Evolutionary conservation across 2,113 vertebrate genomes (phyloP), one percentile per base, ranked within the genome.

Genomic region (Egretta garzetta): DNA sequence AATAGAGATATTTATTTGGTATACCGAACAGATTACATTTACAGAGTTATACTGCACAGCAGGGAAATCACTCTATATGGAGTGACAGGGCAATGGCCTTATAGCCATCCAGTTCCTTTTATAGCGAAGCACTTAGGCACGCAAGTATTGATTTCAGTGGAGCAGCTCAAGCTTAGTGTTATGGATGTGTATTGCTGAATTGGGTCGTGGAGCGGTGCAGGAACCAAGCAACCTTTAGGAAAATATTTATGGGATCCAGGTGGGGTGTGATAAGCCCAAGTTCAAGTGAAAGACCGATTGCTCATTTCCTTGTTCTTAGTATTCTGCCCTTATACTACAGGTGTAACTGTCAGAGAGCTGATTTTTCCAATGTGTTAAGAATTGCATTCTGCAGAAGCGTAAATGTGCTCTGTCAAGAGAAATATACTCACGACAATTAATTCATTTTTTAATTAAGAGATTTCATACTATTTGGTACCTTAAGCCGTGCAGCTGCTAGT

Each of bases 371-470:
- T 37, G 14, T 41, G 37, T 41, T 88, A 85, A 85, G 18, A 45
- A 52, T 7, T 81, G 20, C 68, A 26, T 85, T 75, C 70, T 76
- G 63, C 33, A 76, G 70, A 81, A 91, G 27, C 4, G 3, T 59
- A 81, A 92, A 75, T 39, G n/a, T 47, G 43, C 64, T 82, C 72
- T 84, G 70, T 89, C 89, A 90, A 63, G 66, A 95, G 76, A 93
- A 91, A 89, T 62, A 75, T 22, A 49, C 16, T 75, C 39, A 30
- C 47, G 55, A 67, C 80, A 92, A 96, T 96, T 95, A 96, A 89
- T 95, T 96, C 60, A 94, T 96, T 97, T 96, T 95, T 96, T 92
- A 97, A 97, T 96, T 96, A 96, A 97, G 93, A 96, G 76, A 59
- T 85, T 83, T 93, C 72, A 47, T 82, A 62, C 50, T 85, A 91